Conservation (phyloP, 2,797 vertebrate genomes). For the Pyrocephalus nanus region DNA sequence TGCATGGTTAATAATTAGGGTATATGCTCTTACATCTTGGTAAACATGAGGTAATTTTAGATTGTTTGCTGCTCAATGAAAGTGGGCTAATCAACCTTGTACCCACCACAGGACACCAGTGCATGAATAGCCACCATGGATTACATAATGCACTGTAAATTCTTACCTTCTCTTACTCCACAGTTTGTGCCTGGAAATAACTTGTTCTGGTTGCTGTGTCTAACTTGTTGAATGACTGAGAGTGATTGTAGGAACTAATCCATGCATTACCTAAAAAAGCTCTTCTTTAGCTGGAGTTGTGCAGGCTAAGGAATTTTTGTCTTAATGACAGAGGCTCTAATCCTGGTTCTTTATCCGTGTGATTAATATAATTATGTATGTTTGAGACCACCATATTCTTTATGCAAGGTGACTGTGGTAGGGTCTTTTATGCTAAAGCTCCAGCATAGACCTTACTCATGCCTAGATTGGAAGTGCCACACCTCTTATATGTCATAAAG, state of each 20-base stretch:
- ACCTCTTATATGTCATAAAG: conserved; percentile 30
- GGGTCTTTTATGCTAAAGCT: neutral
- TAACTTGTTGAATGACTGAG: neutral
- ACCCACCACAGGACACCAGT: neutral
- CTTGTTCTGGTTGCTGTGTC: neutral
- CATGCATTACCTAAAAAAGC: neutral
- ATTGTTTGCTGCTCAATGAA: neutral
- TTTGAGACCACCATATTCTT: neutral
- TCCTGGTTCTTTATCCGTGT: neutral
- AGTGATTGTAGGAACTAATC: neutral
- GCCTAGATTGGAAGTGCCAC: conserved; percentile 24
- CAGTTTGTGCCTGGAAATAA: conserved; percentile 13
- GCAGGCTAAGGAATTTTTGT: neutral
- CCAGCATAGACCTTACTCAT: neutral
- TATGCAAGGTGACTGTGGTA: neutral
- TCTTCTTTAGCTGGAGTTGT: neutral
- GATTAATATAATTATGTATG: neutral
- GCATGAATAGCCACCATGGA: neutral
- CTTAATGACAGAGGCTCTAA: neutral
- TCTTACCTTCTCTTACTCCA: neutral
- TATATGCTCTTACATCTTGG: neutral
- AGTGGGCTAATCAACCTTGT: neutral
- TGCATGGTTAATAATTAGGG: neutral
- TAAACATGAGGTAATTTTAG: neutral
- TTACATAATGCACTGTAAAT: neutral